A percentile compares a stretch with the other conserved stretches of the same genome.
phyloP scores from a whole-genome alignment of 1,140 invertebrate species.

The Steinernema khuongi region DNA sequence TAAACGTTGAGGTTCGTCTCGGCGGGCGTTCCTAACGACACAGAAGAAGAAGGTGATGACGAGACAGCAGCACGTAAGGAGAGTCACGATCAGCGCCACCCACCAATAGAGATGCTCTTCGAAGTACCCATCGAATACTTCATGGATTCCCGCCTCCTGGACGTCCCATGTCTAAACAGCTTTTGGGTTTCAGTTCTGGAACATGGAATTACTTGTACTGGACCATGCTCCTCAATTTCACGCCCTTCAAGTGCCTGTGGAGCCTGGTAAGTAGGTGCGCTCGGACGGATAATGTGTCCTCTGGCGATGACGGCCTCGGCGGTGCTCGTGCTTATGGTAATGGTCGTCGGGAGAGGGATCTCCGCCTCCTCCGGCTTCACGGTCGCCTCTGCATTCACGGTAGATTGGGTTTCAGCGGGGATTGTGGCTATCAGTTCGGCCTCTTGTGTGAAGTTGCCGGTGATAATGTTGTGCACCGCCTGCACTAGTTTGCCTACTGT shows the following conservation, averaged over 20 bases:
- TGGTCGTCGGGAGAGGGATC: too few species aligned
- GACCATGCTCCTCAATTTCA: background rate
- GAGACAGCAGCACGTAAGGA: background rate
- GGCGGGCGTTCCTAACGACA: background rate
- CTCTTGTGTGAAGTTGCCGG: background rate
- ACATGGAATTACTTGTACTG: background rate
- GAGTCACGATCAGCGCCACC: background rate
- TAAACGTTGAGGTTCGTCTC: background rate
- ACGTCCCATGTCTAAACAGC: background rate
- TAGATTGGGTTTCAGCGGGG: too few species aligned
- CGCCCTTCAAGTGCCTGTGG: background rate
- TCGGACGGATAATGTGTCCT: too few species aligned
- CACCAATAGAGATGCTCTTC: slow-evolving; percentile 6
- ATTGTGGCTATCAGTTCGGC: background rate
- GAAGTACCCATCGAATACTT: background rate
- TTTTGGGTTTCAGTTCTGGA: background rate
- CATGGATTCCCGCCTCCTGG: background rate
- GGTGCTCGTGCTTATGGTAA: too few species aligned
- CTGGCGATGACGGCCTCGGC: too few species aligned
- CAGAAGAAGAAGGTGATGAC: slow-evolving; percentile 6
- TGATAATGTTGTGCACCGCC: slow-evolving; percentile 1
- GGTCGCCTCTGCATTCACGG: too few species aligned
- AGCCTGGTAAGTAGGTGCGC: too few species aligned
- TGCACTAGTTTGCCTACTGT: background rate
- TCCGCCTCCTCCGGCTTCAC: too few species aligned